A percentile compares a stretch with the other conserved stretches of the same genome.
Evolutionary conservation across 2,888 invertebrate genomes (phyloP).

Genomic region (Nephrocerus scutellatus): DNA sequence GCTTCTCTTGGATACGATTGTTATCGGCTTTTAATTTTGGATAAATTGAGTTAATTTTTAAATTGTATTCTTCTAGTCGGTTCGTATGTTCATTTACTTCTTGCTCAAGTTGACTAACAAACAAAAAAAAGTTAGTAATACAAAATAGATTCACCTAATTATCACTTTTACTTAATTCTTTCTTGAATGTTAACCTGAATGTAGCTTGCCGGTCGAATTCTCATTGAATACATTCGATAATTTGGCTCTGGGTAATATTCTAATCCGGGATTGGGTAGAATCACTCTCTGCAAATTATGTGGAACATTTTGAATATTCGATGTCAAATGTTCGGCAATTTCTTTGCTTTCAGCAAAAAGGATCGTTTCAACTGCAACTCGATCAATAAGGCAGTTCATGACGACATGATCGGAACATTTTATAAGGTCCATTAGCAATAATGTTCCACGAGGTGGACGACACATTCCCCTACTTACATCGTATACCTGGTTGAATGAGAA

Average conservation of each 20-base stretch:
- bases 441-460: conserved; percentile 31
- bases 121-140: too few species aligned
- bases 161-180: conserved; percentile 45
- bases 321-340: conserved; percentile 64
- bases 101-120: conserved; percentile 22
- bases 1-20: conserved; percentile 22
- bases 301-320: conserved; percentile 60
- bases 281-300: conserved; percentile 56
- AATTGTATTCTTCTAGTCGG: conserved; percentile 17
- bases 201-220: conserved; percentile 50
- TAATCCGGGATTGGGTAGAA: conserved; percentile 58
- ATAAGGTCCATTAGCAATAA: conserved; percentile 60
- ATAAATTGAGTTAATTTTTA: conserved; percentile 17
- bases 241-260: conserved; percentile 69
- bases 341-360: conserved; percentile 57
- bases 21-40: conserved; percentile 23
- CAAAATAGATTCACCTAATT: too few species aligned
- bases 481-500: conserved; percentile 46
- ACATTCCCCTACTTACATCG: conserved; percentile 46
- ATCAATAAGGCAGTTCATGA: conserved; percentile 82
- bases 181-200: conserved; percentile 63
- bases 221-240: conserved; percentile 66
- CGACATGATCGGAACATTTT: conserved; percentile 65
- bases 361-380: conserved; percentile 64
- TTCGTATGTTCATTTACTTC: conserved; percentile 18